Evolutionary conservation across 2,797 vertebrate species (phyloP).

Genomic region (Neosilurus mollespiculum): DNA sequence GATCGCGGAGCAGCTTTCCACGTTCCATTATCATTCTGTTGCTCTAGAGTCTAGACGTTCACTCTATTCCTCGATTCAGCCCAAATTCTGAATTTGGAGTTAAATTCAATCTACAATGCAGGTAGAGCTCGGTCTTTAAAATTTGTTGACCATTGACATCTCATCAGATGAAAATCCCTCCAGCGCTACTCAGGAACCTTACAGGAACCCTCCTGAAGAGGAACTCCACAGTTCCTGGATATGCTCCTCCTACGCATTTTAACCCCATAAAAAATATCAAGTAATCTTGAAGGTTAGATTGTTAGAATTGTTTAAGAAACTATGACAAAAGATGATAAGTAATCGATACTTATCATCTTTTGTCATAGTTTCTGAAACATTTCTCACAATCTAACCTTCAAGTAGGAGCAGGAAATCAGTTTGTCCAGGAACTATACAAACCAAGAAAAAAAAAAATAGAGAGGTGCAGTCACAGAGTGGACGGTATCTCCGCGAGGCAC

Average conservation of each 20-base stretch:
- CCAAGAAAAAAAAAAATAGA: too few species aligned
- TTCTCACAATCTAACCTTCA: too few species aligned
- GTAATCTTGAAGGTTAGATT: neutral
- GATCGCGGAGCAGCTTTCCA: conserved; percentile 74
- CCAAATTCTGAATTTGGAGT: neutral
- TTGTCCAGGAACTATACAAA: neutral
- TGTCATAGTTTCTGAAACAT: too few species aligned
- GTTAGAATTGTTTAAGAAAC: neutral
- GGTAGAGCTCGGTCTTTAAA: neutral
- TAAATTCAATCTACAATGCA: neutral
- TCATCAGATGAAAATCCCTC: neutral
- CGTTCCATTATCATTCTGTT: conserved; percentile 75
- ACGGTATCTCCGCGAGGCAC: too few species aligned
- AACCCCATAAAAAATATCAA: neutral
- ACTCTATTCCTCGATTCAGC: neutral
- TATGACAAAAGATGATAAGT: neutral
- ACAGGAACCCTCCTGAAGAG: neutral
- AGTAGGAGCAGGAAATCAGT: neutral
- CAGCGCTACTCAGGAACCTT: neutral
- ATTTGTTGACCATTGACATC: neutral
- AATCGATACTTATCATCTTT: too few species aligned
- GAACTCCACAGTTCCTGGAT: neutral
- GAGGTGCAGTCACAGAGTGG: too few species aligned
- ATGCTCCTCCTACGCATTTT: neutral
- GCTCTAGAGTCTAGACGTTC: conserved; percentile 55